phyloP scores from a whole-genome alignment of 2,888 invertebrate genomes.

The Archaeoteleia sp. region DNA sequence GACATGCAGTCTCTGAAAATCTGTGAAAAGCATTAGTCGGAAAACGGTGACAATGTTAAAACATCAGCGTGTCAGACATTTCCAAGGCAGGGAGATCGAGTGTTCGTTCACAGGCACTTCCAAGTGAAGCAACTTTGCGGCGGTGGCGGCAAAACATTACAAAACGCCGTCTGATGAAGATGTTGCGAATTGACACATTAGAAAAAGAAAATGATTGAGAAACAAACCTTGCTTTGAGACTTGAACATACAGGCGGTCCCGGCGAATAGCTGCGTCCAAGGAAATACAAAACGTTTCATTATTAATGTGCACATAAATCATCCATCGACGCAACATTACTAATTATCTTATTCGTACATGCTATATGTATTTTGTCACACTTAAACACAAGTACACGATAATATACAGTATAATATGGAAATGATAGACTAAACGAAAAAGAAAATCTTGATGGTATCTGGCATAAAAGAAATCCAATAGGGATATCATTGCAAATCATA shows the following conservation, averaged over 20 bases:
- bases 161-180: too few species aligned
- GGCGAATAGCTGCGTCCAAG: constrained; percentile 76
- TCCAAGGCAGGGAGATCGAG: constrained; percentile 40
- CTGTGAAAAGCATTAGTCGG: constrained; percentile 45
- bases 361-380: too few species aligned
- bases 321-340: too few species aligned
- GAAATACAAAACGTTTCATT: constrained; percentile 56
- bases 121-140: constrained; percentile 35
- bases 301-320: constrained; percentile 35
- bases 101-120: constrained; percentile 28
- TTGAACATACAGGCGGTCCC: constrained; percentile 77
- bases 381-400: not conserved
- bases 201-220: constrained; percentile 53
- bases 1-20: constrained; percentile 43
- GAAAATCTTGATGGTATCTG: too few species aligned
- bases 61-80: constrained; percentile 33
- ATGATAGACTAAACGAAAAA: too few species aligned
- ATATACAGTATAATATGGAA: too few species aligned
- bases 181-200: constrained; percentile 37
- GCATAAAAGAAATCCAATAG: too few species aligned
- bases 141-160: constrained; percentile 37
- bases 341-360: too few species aligned
- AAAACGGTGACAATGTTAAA: constrained; percentile 41
- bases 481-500: too few species aligned
- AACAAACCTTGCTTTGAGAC: constrained; percentile 75